Percentiles rank a stretch among this genome's conserved stretches.
phyloP scores from a whole-genome alignment of 2,113 vertebrate genomes.

The Phylloscopus whistleri region DNA sequence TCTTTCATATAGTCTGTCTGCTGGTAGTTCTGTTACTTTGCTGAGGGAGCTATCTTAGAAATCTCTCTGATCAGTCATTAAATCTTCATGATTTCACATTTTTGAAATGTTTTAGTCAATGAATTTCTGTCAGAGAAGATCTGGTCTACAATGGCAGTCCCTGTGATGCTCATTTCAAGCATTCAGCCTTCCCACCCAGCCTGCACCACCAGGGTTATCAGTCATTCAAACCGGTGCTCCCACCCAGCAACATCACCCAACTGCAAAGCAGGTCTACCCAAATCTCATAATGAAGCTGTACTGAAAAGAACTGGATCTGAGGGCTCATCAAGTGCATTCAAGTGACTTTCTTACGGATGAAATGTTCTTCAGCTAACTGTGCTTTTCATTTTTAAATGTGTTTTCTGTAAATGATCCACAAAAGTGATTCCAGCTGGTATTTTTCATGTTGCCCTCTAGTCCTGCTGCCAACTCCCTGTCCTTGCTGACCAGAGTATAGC shows the following conservation, averaged over 20 bases:
- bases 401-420: constrained; percentile 13
- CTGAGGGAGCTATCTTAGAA: not conserved
- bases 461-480: not conserved
- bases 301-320: not conserved
- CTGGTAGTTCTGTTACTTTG: not conserved
- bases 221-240: not conserved
- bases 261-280: not conserved
- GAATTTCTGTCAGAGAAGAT: not conserved
- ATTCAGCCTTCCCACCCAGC: not conserved
- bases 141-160: not conserved
- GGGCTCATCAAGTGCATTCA: not conserved
- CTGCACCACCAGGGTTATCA: not conserved
- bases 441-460: not conserved
- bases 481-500: not conserved
- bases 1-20: not conserved
- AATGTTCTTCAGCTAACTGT: not conserved
- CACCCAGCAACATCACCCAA: not conserved
- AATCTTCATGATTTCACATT: not conserved
- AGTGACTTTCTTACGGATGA: not conserved
- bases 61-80: not conserved
- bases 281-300: not conserved
- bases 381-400: not conserved
- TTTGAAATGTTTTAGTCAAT: not conserved
- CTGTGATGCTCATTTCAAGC: not conserved
- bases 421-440: not conserved